Base-by-base conservation (phyloP, 1,140 invertebrate species). In the Idris sp. region DNA sequence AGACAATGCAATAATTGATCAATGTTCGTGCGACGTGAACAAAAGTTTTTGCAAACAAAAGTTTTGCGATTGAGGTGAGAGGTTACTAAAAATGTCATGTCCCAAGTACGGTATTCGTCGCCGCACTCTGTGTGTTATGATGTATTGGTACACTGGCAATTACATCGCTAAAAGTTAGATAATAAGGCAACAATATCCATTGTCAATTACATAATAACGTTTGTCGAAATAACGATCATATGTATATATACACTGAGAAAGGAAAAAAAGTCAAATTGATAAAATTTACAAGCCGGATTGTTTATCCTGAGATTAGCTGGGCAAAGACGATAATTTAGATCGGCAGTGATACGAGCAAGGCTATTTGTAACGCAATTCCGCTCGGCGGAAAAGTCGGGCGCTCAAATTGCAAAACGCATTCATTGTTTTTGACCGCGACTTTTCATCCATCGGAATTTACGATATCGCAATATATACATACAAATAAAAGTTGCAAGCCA, bases 271-370 rank as follows among this genome's bases (percentile, higher is more conserved):
- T 16, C 28, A 53, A 61, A 69, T 69, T 69, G 65, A 61, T 69
- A 53, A 69, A 61, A 61, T 54, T 59, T 61, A 61, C 54, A 54
- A 61, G 54, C 53, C 4, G 44, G 36, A 68, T 68, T 54, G 40
- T 69, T 59, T 59, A 59, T 38, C 11, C 22, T 4, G 26, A 51
- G 65, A 69, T 69, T 59, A 59, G 22, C 30, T 44, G 22, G 36
- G 46, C 41, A 69, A 30, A 36, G 22, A 59, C 46, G 65, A 69
- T 68, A 58, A 58, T 69, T 69, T 69, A 69, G 54, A 69, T 69
- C 40, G 30, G 1, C 41, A 41, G 13, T 40, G 61, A 65, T 65
- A 65, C 31, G 5, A 13, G 10, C 44, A 9, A 33, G 11, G 44
- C 10, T 48, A 58, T 58, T 68, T 68, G 61, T 56, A 54, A 56